A percentile compares a stretch with the other conserved stretches of the same genome.
Conservation (phyloP, 2,797 vertebrate species). For the Ctenopoma multispine region DNA sequence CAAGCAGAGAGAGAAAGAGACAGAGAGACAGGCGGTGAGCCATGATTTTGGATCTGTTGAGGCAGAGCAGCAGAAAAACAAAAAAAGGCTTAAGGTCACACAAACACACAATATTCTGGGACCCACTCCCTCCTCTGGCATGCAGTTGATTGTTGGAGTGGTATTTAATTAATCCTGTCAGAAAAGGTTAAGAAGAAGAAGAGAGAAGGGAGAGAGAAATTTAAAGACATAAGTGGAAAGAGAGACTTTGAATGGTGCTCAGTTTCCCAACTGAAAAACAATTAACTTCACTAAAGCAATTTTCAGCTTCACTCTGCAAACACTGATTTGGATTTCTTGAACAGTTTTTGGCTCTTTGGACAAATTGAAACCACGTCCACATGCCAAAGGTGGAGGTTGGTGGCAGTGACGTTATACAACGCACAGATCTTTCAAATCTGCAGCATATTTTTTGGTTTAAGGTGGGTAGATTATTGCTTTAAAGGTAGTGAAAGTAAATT, state of each 20-base stretch:
- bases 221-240: constrained; percentile 17
- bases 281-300: constrained; percentile 21
- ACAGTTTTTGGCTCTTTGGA: neutral
- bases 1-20: constrained; percentile 10
- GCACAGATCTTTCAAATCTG: neutral
- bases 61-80: constrained; percentile 40
- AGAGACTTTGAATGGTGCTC: neutral
- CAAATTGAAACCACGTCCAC: neutral
- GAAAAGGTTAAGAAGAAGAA: constrained; percentile 51
- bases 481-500: neutral
- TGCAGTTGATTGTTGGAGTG: constrained; percentile 57
- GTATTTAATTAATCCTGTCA: constrained; percentile 69
- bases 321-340: neutral
- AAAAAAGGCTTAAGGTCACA: constrained; percentile 23
- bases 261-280: constrained; percentile 37
- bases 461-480: neutral
- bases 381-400: neutral
- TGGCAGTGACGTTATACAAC: too few species aligned
- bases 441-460: neutral
- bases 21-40: constrained; percentile 9
- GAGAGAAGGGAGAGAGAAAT: constrained; percentile 10
- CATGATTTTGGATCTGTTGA: constrained; percentile 32
- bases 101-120: constrained; percentile 21
- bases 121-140: constrained; percentile 56
- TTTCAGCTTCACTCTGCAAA: neutral